Percentiles rank a stretch among this genome's conserved stretches.
Conservation (phyloP, 2,113 vertebrate genomes). For the Cottus gobio region DNA sequence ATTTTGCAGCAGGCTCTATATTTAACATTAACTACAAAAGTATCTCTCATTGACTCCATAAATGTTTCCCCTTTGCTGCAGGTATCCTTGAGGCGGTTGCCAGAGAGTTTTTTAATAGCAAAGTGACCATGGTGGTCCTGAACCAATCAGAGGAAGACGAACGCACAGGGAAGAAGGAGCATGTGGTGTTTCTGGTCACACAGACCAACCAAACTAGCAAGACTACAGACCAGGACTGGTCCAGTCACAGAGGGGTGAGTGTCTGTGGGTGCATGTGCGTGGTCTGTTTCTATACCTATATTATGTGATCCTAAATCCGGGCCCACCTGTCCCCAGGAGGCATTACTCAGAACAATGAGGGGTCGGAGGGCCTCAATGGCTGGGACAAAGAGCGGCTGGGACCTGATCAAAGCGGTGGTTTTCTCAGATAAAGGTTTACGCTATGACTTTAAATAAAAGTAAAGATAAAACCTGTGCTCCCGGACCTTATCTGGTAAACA, state of each 20-base stretch:
- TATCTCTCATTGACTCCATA: neutral
- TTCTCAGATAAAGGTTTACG: conserved; percentile 80
- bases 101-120: conserved; percentile 83
- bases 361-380: conserved; percentile 58
- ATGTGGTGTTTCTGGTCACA: conserved; percentile 83
- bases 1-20: neutral
- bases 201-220: conserved; percentile 58
- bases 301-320: neutral
- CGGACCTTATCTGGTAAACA: neutral
- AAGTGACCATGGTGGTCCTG: conserved; percentile 81
- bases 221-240: neutral
- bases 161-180: conserved; percentile 83
- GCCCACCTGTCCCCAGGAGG: conserved; percentile 37
- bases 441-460: neutral
- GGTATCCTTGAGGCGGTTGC: conserved; percentile 84
- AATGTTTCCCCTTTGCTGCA: conserved; percentile 25
- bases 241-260: conserved; percentile 6
- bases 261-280: neutral
- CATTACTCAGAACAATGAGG: conserved; percentile 71
- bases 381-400: conserved; percentile 78
- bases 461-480: neutral
- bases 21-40: neutral
- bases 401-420: conserved; percentile 75
- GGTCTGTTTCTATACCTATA: neutral
- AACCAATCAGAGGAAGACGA: conserved; percentile 79